Evolutionary conservation across 2,888 invertebrate species (phyloP).

Genomic region (Melanotus villosus): DNA sequence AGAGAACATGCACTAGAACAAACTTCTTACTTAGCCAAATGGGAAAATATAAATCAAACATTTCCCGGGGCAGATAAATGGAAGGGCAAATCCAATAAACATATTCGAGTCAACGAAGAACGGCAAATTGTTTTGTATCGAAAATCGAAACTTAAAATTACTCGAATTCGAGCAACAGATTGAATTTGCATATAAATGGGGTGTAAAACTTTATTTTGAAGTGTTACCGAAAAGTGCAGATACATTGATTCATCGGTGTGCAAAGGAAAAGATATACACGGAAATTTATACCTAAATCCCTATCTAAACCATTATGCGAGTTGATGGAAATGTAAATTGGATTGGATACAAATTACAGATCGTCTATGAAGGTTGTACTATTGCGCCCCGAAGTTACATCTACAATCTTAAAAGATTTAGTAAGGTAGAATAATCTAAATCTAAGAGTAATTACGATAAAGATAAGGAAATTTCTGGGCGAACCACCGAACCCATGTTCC

Average conservation of each 20-base stretch:
- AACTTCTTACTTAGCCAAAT: conserved; percentile 14
- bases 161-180: conserved; percentile 46
- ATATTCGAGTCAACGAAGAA: conserved; percentile 24
- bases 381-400: too few relatives aligned
- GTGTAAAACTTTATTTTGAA: conserved; percentile 32
- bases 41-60: conserved; percentile 13
- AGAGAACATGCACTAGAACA: not conserved
- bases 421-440: too few relatives aligned
- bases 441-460: too few relatives aligned
- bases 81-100: conserved; percentile 23
- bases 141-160: conserved; percentile 50
- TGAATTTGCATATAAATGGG: conserved; percentile 51
- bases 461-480: conserved; percentile 7
- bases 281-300: conserved; percentile 2
- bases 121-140: conserved; percentile 45
- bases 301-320: not conserved
- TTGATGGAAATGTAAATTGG: too few relatives aligned
- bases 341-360: too few relatives aligned
- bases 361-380: too few relatives aligned
- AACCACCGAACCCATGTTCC: conserved; percentile 11
- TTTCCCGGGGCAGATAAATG: not conserved
- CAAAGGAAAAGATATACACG: not conserved
- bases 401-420: too few relatives aligned
- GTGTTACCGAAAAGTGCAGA: conserved; percentile 30
- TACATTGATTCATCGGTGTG: not conserved